Base-by-base conservation (phyloP, 2,888 invertebrate species). In the Alcis repandata region DNA sequence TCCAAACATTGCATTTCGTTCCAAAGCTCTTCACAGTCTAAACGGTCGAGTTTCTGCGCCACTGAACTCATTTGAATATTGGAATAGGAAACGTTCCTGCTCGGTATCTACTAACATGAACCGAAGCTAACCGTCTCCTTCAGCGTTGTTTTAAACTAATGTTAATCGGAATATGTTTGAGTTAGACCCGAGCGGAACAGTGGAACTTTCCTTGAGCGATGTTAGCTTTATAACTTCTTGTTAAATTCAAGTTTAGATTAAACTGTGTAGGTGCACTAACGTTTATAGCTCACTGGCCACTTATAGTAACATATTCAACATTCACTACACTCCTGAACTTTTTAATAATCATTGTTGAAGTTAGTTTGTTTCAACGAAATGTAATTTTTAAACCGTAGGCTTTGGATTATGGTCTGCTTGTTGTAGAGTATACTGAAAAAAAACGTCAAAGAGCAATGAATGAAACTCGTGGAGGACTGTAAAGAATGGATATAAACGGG, bases 1-100 rank as follows among this genome's bases (percentile, higher is more conserved):
- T 27, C 27, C 27, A 27, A 27, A 27, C 27, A 45, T 45, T 45
- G 46, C 46, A 32, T 27, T 41, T 41, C 0, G 15, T 40, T 49
- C 11, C 49, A 49, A 49, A 33, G 49, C 49, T 49, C 17, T 49
- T 33, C 33, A 49, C 9, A 43, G 13, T 72, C 72, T 79, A 79
- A 83, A 83, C 77, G 79, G 74, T 79, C 68, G 73, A 84, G 82
- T 83, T 85, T 84, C 80, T 76, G 79, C 79, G 70, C 80, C 74
- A 79, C 75, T 80, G 79, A 82, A 80, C 86, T 86, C 80, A 88
- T 89, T 88, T 87, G 85, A 88, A 89, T 90, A 86, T 85, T 80
- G 77, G 78, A 84, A 83, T 83, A 80, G 85, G 81, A 83, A 80
- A 38, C 53, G 48, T 33, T 53, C 53, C 20, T 27, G 11, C 33